These are phyloP conservation scores for Drosophila teissieri DNA, from an alignment of 1,140 invertebrate genomes.

Conservation along the genomic window DNA sequence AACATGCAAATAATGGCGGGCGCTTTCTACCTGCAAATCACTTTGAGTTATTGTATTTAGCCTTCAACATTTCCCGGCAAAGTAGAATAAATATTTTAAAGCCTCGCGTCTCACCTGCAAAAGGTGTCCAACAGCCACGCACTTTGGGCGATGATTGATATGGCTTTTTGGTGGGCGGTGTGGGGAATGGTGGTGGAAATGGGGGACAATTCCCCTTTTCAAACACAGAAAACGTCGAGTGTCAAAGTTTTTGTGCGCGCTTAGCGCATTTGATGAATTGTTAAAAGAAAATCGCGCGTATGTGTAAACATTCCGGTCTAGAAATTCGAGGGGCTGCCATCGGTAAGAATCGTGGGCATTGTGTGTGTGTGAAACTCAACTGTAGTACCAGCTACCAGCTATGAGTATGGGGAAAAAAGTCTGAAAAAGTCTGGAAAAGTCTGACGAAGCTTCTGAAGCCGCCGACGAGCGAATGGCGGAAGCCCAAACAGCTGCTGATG, in stretches of 20 bases:
- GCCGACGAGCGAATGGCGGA: constrained; percentile 49
- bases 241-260: constrained; percentile 78
- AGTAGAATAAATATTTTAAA: constrained; percentile 79
- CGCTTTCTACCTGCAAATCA: constrained; percentile 60
- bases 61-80: constrained; percentile 50
- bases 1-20: constrained; percentile 62
- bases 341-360: not conserved
- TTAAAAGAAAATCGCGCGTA: constrained; percentile 82
- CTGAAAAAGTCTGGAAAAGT: constrained; percentile 6
- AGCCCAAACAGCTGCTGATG: constrained; percentile 51
- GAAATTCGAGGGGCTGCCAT: constrained; percentile 23
- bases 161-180: constrained; percentile 32
- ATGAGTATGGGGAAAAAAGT: constrained; percentile 5
- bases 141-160: constrained; percentile 80
- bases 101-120: constrained; percentile 27
- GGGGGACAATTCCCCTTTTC: constrained; percentile 10
- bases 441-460: constrained; percentile 43
- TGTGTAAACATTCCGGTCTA: constrained; percentile 80
- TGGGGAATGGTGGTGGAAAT: not conserved
- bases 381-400: constrained; percentile 20
- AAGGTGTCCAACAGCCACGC: constrained; percentile 55
- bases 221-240: constrained; percentile 66
- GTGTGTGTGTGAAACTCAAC: constrained; percentile 34
- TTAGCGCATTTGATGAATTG: constrained; percentile 82
- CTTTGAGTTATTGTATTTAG: constrained; percentile 80